These are phyloP conservation scores for Macrochelys suwanniensis DNA, from an alignment of 2,797 vertebrate species.

Conservation along the genomic window DNA sequence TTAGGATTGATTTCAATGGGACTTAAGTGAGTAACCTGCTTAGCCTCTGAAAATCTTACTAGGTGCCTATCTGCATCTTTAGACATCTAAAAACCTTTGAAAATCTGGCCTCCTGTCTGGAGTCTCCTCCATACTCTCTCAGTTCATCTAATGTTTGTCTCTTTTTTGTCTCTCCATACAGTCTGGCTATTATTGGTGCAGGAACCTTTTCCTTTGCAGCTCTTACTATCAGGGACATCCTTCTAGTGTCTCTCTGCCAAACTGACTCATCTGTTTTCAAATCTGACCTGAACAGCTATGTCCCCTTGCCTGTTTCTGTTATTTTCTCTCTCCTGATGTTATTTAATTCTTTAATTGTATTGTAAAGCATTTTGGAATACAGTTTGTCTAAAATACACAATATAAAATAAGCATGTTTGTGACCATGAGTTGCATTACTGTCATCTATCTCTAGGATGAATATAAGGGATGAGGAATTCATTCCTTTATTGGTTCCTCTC, in stretches of 20 bases:
- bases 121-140: not conserved
- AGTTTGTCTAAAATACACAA: not conserved
- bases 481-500: not conserved
- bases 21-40: slow-evolving; percentile 44
- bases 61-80: slow-evolving; percentile 41
- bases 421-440: not conserved
- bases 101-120: slow-evolving; percentile 43
- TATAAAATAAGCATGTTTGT: not conserved
- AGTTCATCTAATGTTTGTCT: slow-evolving; percentile 29
- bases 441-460: slow-evolving; percentile 4
- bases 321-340: slow-evolving; percentile 23
- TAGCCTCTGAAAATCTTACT: slow-evolving; percentile 38
- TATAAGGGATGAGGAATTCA: not conserved
- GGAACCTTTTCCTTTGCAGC: slow-evolving; percentile 52
- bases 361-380: not conserved
- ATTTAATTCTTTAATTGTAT: not conserved
- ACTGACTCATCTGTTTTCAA: slow-evolving; percentile 27
- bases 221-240: slow-evolving; percentile 30
- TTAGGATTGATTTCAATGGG: slow-evolving; percentile 11
- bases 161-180: not conserved
- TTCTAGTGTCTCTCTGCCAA: slow-evolving; percentile 22
- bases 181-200: slow-evolving; percentile 9
- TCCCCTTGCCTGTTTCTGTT: slow-evolving; percentile 19
- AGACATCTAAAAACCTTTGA: slow-evolving; percentile 1
- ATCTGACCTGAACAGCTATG: slow-evolving; percentile 32